Percentiles rank a stretch among this genome's conserved stretches.
Conservation (phyloP, 2,113 vertebrate species). For the Eurypyga helias region DNA sequence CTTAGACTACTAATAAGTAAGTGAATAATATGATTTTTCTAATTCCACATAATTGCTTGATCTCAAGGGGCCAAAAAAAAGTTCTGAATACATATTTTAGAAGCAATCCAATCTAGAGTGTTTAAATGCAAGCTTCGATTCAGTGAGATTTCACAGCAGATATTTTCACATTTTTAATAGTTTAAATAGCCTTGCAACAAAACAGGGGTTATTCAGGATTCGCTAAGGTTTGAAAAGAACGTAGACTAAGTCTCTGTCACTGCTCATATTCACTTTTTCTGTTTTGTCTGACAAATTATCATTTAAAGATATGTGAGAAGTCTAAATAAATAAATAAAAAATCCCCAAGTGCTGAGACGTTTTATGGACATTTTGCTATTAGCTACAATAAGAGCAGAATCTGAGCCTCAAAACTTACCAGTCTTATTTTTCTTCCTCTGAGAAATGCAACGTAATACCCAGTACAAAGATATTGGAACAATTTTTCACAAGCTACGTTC, state of each 20-base stretch:
- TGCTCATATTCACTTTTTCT: constrained; percentile 44
- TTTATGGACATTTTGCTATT: constrained; percentile 34
- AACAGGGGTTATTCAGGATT: constrained; percentile 54
- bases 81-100: constrained; percentile 70
- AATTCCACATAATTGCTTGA: constrained; percentile 77
- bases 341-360: constrained; percentile 15
- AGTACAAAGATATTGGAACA: constrained; percentile 31
- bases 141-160: constrained; percentile 42
- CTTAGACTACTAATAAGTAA: constrained; percentile 81
- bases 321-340: constrained; percentile 71
- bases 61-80: constrained; percentile 72
- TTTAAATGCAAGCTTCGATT: constrained; percentile 64
- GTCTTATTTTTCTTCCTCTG: constrained; percentile 30
- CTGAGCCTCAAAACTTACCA: constrained; percentile 27
- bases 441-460: constrained; percentile 1
- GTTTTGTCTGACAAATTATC: constrained; percentile 65
- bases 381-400: constrained; percentile 38
- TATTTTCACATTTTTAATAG: constrained; percentile 57
- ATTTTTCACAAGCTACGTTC: constrained; percentile 24
- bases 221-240: constrained; percentile 45
- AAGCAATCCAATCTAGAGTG: constrained; percentile 59
- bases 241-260: constrained; percentile 41
- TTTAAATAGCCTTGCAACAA: constrained; percentile 56
- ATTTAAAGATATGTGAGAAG: constrained; percentile 62
- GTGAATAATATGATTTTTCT: constrained; percentile 76